A percentile compares a stretch with the other conserved stretches of the same genome.
Evolutionary conservation across 2,888 invertebrate species (phyloP).

Genomic region (Hololepta plana): DNA sequence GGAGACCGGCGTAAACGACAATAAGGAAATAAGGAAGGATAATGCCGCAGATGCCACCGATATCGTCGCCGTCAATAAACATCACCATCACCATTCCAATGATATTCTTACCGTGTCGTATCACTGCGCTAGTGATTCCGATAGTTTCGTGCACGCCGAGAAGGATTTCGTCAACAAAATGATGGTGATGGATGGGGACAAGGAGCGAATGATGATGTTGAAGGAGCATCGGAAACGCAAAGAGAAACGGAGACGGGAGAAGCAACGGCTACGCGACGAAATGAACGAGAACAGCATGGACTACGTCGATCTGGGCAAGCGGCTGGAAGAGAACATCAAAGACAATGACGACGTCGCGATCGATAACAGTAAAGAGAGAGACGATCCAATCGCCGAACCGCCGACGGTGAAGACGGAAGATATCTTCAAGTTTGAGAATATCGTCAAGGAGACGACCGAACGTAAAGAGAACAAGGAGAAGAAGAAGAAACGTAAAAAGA

Average conservation of each 20-base stretch:
- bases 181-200: constrained; percentile 11
- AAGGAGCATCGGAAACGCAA: constrained; percentile 39
- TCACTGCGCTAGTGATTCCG: constrained; percentile 36
- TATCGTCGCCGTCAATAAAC: too few species aligned
- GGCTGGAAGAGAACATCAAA: constrained; percentile 63
- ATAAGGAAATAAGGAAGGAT: too few species aligned
- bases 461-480: constrained; percentile 51
- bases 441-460: constrained; percentile 25
- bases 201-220: constrained; percentile 23
- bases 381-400: not conserved
- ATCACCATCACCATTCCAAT: too few species aligned
- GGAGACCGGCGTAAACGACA: too few species aligned
- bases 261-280: constrained; percentile 33
- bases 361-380: constrained; percentile 1
- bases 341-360: constrained; percentile 45
- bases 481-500: constrained; percentile 72
- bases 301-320: constrained; percentile 63
- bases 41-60: constrained; percentile 19
- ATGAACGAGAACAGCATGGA: constrained; percentile 62
- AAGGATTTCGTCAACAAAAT: constrained; percentile 16
- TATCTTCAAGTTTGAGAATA: too few species aligned
- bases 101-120: too few species aligned
- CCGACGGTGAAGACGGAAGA: too few species aligned
- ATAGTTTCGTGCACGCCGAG: too few species aligned
- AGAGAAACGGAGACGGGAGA: constrained; percentile 26